phyloP scores from a whole-genome alignment of 2,888 invertebrate genomes.

The Opisthograptis luteolata region DNA sequence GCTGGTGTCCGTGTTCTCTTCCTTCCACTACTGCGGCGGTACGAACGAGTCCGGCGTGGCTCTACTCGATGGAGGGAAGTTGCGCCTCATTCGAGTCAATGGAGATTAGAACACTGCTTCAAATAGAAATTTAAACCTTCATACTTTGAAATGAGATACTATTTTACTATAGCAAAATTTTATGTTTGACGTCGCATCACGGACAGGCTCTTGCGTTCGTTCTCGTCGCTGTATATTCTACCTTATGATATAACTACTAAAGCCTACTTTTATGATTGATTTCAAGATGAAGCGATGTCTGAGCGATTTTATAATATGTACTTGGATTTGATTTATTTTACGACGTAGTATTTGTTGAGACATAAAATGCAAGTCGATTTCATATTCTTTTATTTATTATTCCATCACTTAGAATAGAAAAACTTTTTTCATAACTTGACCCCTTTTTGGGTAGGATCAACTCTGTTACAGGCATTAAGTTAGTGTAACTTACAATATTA shows the following conservation, averaged over 20 bases:
- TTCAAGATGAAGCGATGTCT: too few relatives aligned
- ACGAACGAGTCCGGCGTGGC: constrained; percentile 89
- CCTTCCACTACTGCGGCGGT: constrained; percentile 89
- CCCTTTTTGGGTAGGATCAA: constrained; percentile 1
- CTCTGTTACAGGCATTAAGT: constrained; percentile 12
- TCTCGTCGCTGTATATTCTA: too few relatives aligned
- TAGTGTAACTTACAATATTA: constrained; percentile 8
- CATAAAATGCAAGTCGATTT: constrained; percentile 37
- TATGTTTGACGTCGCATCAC: too few relatives aligned
- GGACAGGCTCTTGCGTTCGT: too few relatives aligned
- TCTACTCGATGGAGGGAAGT: constrained; percentile 86
- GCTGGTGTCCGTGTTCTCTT: constrained; percentile 89
- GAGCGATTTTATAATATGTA: too few relatives aligned
- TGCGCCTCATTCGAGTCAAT: constrained; percentile 86
- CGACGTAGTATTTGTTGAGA: too few relatives aligned
- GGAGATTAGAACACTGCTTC: constrained; percentile 47
- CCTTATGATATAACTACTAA: too few relatives aligned
- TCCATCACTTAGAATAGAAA: constrained; percentile 57
- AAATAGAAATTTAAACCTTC: too few relatives aligned
- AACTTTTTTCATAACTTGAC: constrained; percentile 31
- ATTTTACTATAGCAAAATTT: too few relatives aligned
- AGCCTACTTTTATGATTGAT: too few relatives aligned
- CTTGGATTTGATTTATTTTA: too few relatives aligned
- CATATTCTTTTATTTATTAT: constrained; percentile 51
- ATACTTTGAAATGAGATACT: too few relatives aligned